These are phyloP conservation scores for Apostichopus parvimensis DNA, from an alignment of 35 echinoderm and acorn worm genomes.

Conservation along the genomic window DNA sequence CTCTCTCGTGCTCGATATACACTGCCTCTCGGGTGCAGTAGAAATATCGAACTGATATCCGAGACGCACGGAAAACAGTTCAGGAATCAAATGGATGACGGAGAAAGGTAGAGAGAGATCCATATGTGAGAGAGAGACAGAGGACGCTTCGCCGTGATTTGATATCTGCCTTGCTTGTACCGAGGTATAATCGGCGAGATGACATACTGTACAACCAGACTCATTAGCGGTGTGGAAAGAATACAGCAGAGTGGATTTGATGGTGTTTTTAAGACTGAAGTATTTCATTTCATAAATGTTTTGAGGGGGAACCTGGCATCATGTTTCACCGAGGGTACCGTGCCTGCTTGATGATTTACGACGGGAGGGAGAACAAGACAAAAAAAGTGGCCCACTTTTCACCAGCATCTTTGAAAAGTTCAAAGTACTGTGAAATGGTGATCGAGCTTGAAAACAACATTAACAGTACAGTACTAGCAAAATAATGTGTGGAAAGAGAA, in stretches of 20 bases:
- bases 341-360: not conserved
- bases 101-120: not conserved
- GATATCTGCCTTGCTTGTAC: not conserved
- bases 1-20: conserved; percentile 16
- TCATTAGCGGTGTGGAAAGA: not conserved
- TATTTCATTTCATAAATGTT: not conserved
- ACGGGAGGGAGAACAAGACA: not conserved
- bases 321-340: not conserved
- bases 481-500: too few species aligned
- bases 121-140: not conserved
- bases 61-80: conserved; percentile 5
- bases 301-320: not conserved
- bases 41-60: conserved; percentile 33
- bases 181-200: not conserved
- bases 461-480: too few species aligned
- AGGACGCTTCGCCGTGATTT: not conserved
- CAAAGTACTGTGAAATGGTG: not conserved
- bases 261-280: not conserved
- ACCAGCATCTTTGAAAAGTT: not conserved
- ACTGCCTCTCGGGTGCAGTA: conserved; percentile 24
- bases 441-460: too few species aligned
- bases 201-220: not conserved
- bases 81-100: conserved; percentile 26
- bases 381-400: not conserved
- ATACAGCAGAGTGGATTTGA: not conserved